These are phyloP conservation scores for Andrena minutula DNA, from an alignment of 2,888 invertebrate species.

Conservation along the genomic window DNA sequence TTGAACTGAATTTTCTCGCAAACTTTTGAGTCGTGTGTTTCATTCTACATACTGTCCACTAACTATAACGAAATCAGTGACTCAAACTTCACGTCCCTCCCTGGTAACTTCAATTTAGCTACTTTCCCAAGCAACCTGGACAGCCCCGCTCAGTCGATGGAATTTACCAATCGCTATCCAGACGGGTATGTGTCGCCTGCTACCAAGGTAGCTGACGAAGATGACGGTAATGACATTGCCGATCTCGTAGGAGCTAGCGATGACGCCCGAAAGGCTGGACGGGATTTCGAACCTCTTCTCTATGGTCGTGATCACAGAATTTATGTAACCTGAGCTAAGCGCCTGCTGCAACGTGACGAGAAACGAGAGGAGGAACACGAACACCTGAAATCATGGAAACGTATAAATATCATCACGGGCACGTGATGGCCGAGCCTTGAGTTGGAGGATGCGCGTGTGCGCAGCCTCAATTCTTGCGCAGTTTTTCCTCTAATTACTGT, in stretches of 20 bases:
- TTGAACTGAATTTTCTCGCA: too few relatives aligned
- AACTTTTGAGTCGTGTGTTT: too few relatives aligned
- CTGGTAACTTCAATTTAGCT: too few relatives aligned
- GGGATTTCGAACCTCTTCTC: slow-evolving; percentile 98
- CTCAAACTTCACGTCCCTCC: too few relatives aligned
- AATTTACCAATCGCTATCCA: slow-evolving; percentile 96
- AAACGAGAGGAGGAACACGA: slow-evolving; percentile 95
- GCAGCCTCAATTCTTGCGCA: background rate
- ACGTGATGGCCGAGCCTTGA: slow-evolving; percentile 12
- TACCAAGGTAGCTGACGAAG: slow-evolving; percentile 97
- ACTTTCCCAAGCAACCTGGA: too few relatives aligned
- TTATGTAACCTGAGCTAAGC: slow-evolving; percentile 95
- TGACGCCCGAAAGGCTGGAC: slow-evolving; percentile 95
- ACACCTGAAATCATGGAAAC: slow-evolving; percentile 88
- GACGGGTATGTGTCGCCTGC: slow-evolving; percentile 95
- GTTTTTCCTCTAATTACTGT: background rate
- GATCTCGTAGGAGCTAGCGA: slow-evolving; percentile 97
- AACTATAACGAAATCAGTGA: too few relatives aligned
- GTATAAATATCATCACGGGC: slow-evolving; percentile 10
- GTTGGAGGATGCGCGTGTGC: slow-evolving; percentile 6
- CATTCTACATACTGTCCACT: too few relatives aligned
- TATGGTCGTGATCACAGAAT: slow-evolving; percentile 98
- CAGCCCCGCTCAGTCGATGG: background rate
- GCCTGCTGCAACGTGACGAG: slow-evolving; percentile 96
- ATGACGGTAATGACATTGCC: slow-evolving; percentile 98